These are phyloP conservation scores for Carapus acus DNA, from an alignment of 2,797 vertebrate species.

Conservation along the genomic window DNA sequence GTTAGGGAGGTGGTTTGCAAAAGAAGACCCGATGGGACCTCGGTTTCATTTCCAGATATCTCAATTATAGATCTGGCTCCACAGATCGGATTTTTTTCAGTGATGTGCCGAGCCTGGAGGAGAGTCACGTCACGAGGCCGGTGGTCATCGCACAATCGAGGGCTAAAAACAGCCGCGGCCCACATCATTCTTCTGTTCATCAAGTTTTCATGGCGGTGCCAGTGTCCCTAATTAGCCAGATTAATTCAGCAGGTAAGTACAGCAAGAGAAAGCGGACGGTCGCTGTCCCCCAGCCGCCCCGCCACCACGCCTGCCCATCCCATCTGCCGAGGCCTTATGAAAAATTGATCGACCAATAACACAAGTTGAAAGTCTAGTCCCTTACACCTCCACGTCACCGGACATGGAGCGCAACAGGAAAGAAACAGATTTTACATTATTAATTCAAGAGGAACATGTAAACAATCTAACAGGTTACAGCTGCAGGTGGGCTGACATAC, in stretches of 20 bases:
- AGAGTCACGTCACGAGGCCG: slow-evolving; percentile 17
- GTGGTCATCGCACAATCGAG: slow-evolving; percentile 21
- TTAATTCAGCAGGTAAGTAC: slow-evolving; percentile 33
- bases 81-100: too few relatives aligned
- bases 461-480: slow-evolving; percentile 40
- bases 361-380: slow-evolving; percentile 29
- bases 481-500: background rate
- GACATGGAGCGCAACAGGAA: slow-evolving; percentile 34
- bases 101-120: too few relatives aligned
- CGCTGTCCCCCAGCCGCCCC: slow-evolving; percentile 10
- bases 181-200: slow-evolving; percentile 38
- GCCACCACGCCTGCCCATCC: too few relatives aligned
- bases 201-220: slow-evolving; percentile 48
- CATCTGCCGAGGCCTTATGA: slow-evolving; percentile 33
- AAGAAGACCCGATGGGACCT: too few relatives aligned
- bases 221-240: slow-evolving; percentile 49
- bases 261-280: slow-evolving; percentile 22
- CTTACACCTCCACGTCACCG: slow-evolving; percentile 32
- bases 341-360: slow-evolving; percentile 53
- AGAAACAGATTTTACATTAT: slow-evolving; percentile 54
- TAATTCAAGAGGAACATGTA: slow-evolving; percentile 48
- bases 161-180: slow-evolving; percentile 43
- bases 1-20: too few relatives aligned
- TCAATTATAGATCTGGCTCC: too few relatives aligned
- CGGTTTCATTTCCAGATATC: too few relatives aligned